Percentiles rank a stretch among this genome's conserved stretches.
Evolutionary conservation across 2,797 vertebrate genomes (phyloP).

Genomic region (Falco peregrinus): DNA sequence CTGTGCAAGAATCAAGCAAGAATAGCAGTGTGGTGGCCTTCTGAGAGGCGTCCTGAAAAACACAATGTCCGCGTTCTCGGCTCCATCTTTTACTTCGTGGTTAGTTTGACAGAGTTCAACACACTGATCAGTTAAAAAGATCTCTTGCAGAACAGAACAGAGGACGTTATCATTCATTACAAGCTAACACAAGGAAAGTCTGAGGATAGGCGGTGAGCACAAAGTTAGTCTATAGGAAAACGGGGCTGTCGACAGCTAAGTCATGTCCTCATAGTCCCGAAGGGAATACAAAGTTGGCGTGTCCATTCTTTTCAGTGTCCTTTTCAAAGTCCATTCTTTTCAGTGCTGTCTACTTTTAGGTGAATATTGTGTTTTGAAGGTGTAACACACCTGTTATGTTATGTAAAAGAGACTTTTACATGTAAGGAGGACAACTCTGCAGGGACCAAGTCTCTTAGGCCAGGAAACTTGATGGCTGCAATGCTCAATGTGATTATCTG

Average conservation of each 20-base stretch:
- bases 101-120: background rate
- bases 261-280: background rate
- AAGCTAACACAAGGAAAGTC: background rate
- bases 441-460: background rate
- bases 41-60: background rate
- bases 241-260: background rate
- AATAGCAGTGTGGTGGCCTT: background rate
- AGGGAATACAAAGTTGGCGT: background rate
- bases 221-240: background rate
- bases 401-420: background rate
- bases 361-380: background rate
- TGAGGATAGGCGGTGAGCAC: background rate
- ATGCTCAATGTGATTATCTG: background rate
- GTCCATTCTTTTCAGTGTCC: background rate
- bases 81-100: background rate
- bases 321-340: background rate
- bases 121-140: background rate
- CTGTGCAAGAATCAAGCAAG: background rate
- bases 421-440: background rate
- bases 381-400: background rate
- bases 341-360: background rate
- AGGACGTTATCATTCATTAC: background rate
- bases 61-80: accelerated
- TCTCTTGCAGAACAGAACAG: background rate
- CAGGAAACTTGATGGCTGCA: background rate